phyloP scores from a whole-genome alignment of 2,113 vertebrate species.

The Pollachius pollachius region DNA sequence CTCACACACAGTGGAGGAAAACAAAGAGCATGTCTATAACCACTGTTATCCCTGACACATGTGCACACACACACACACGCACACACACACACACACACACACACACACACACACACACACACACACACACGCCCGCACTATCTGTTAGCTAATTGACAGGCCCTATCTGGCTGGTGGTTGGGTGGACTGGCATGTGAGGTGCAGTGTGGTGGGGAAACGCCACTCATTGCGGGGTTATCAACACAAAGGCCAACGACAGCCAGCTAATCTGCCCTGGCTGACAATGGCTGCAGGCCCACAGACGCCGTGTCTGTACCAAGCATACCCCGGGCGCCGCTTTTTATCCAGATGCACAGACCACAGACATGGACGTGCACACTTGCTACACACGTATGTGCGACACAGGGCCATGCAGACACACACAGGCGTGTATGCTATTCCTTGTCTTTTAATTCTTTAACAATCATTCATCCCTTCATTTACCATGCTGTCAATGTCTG shows the following conservation, averaged over 20 bases:
- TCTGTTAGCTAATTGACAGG: conserved; percentile 81
- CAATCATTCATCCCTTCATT: too few species aligned
- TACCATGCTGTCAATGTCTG: too few species aligned
- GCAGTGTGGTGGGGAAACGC: conserved; percentile 79
- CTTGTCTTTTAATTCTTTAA: too few species aligned
- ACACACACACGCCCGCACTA: conserved; percentile 14
- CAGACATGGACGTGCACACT: conserved; percentile 12
- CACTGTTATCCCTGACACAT: not conserved
- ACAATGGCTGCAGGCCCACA: conserved; percentile 57
- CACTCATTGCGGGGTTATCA: conserved; percentile 74
- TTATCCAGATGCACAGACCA: too few species aligned
- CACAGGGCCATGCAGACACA: conserved; percentile 27
- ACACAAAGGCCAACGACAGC: conserved; percentile 62
- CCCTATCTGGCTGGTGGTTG: conserved; percentile 69
- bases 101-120: not conserved
- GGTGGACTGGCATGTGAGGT: conserved; percentile 66
- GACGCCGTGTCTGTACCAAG: conserved; percentile 49
- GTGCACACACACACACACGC: not conserved
- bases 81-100: not conserved
- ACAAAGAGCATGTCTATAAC: too few species aligned
- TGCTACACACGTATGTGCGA: not conserved
- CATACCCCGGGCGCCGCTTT: conserved; percentile 28
- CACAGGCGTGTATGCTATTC: not conserved
- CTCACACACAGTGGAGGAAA: not conserved
- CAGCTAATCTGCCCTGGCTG: conserved; percentile 69